Base-by-base conservation (phyloP, 2,797 vertebrate species). In the Pseudochromis fuscus region DNA sequence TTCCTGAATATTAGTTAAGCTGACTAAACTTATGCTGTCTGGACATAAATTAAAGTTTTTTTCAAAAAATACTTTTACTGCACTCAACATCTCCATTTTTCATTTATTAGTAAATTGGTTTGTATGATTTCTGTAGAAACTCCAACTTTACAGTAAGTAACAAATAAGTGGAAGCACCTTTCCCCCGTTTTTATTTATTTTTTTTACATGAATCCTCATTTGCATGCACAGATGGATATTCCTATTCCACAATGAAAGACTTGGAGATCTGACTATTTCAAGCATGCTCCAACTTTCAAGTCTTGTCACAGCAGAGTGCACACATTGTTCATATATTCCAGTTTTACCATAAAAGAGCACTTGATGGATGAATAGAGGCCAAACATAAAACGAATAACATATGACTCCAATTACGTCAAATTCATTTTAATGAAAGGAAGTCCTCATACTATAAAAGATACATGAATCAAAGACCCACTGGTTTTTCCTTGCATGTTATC, bases 281-380 rank as follows among this genome's bases (percentile, higher is more conserved):
- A 46, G 62, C 40, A 28, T 71, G 70, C 66, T 77, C 82, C 70
- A 61, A 85, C 83, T 88, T 84, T 75, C 67, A 25, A 75, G 56
- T 42, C 67, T 81, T 75, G 59, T 82, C 72, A 76, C 59, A 78
- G 65, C 42, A 23, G 71, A 84, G 67, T 61, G 68, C 59, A 48
- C 79, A 67, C 67, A 72, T 74, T 82, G 69, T 84, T 89, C 59
- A 69, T 84, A 69, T 84, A 82, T 82, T 55, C 45, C 75, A 63
- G 55, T 57, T 64, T 35, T 56, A 45, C 49, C 79, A 63, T 62
- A 63, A 80, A 77, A 75, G 45, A 77, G 44, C 60, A 50, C 46
- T 82, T 74, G 73, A 79, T 59, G 55, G 49, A 83, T 71, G 35
- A 85, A 67, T 62, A 40, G 69, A 68, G 45, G 59, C 35, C 64